Percentiles rank a stretch among this genome's conserved stretches.
These are phyloP conservation scores for Stenodema calcarata DNA, from an alignment of 2,888 invertebrate species.

Conservation along the genomic window DNA sequence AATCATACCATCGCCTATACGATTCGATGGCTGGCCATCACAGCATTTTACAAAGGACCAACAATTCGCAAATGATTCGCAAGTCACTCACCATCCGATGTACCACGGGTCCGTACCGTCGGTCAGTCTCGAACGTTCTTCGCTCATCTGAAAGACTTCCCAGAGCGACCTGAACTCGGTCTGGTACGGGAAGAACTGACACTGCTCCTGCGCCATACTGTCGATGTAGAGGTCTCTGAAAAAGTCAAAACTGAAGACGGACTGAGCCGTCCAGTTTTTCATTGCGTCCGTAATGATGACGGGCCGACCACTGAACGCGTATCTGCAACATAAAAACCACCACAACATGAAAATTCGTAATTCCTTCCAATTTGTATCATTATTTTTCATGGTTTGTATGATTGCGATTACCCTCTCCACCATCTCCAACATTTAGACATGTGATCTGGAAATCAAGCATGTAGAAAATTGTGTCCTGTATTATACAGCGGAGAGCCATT, in stretches of 20 bases:
- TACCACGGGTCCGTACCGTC: constrained; percentile 74
- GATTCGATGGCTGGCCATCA: too few relatives aligned
- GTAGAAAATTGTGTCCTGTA: too few relatives aligned
- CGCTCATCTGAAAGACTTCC: constrained; percentile 84
- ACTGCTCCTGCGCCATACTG: constrained; percentile 66
- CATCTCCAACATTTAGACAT: too few relatives aligned
- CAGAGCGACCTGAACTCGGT: constrained; percentile 80
- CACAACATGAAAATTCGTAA: too few relatives aligned
- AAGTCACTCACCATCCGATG: constrained; percentile 69
- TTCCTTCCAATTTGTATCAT: too few relatives aligned
- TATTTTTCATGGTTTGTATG: too few relatives aligned
- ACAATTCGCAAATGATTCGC: not conserved
- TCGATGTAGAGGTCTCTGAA: constrained; percentile 79
- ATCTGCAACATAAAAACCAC: constrained; percentile 61
- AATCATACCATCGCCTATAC: too few relatives aligned
- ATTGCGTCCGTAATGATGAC: constrained; percentile 87
- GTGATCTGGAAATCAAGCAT: too few relatives aligned
- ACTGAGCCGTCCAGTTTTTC: constrained; percentile 78
- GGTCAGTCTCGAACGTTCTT: constrained; percentile 70
- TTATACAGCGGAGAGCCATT: too few relatives aligned
- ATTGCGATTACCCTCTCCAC: too few relatives aligned
- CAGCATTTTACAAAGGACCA: too few relatives aligned
- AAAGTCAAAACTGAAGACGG: constrained; percentile 80
- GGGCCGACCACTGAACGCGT: constrained; percentile 78
- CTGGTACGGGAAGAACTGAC: constrained; percentile 94